Evolutionary conservation across 1,140 invertebrate species (phyloP).

Genomic region (Vollenhovia emeryi): DNA sequence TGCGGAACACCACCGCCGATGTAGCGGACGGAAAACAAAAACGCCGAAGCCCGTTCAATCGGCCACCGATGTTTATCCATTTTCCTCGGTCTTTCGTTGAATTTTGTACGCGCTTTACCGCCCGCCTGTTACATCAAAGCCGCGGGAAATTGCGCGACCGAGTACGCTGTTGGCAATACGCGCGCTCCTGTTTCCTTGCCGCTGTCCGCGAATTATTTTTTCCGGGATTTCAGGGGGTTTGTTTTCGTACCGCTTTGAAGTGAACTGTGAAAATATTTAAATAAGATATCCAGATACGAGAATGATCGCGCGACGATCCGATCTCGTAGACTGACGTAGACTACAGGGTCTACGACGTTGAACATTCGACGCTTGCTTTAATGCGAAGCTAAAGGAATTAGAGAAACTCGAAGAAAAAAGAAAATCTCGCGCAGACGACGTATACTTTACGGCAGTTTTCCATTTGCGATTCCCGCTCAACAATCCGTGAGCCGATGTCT

Average conservation of each 20-base stretch:
- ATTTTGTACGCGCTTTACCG: constrained; percentile 57
- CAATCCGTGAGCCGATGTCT: constrained; percentile 8
- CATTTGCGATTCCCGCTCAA: constrained; percentile 32
- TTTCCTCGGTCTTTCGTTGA: constrained; percentile 59
- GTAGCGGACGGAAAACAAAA: constrained; percentile 63
- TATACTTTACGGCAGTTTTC: neutral
- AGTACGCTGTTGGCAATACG: constrained; percentile 26
- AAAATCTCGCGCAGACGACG: neutral
- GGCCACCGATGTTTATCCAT: constrained; percentile 64
- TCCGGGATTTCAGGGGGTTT: neutral
- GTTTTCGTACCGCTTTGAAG: constrained; percentile 17
- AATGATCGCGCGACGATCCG: neutral
- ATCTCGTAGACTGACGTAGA: neutral
- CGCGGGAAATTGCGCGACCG: constrained; percentile 40
- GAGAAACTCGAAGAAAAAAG: neutral
- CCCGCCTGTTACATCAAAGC: constrained; percentile 66
- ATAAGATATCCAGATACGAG: neutral
- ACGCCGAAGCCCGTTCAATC: constrained; percentile 56
- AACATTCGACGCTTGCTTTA: neutral
- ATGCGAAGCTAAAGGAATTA: neutral
- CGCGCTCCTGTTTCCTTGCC: constrained; percentile 26
- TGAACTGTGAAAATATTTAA: constrained; percentile 13
- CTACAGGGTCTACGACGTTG: neutral
- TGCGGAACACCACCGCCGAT: neutral
- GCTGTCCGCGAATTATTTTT: constrained; percentile 14